These are phyloP conservation scores for Pollenia angustigena DNA, from an alignment of 2,888 invertebrate species.

Conservation along the genomic window DNA sequence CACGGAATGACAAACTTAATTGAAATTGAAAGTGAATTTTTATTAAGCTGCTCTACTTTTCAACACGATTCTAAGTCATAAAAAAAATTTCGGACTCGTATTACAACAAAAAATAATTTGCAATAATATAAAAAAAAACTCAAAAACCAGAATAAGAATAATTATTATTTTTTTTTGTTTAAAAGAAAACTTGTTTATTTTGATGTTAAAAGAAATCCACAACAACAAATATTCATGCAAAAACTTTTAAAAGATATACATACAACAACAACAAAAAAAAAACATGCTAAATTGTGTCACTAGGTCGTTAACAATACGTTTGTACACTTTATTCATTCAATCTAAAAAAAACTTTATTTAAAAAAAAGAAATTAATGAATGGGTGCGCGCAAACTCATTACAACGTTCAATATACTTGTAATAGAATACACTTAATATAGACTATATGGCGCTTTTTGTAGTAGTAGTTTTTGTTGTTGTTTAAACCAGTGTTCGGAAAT, in stretches of 20 bases:
- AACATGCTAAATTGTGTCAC: conserved; percentile 74
- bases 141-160: conserved; percentile 63
- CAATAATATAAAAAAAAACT: background rate
- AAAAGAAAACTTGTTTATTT: conserved; percentile 62
- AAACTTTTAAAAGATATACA: conserved; percentile 37
- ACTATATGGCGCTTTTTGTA: conserved; percentile 64
- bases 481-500: too few relatives aligned
- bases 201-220: conserved; percentile 1
- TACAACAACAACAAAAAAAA: conserved; percentile 42
- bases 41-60: background rate
- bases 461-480: too few relatives aligned
- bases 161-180: background rate
- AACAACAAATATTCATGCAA: conserved; percentile 65
- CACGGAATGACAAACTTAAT: too few relatives aligned
- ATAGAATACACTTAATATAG: conserved; percentile 49
- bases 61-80: background rate
- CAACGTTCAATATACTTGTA: conserved; percentile 7
- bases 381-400: conserved; percentile 66
- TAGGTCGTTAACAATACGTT: conserved; percentile 71
- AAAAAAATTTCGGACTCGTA: background rate
- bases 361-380: conserved; percentile 36
- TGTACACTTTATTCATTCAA: conserved; percentile 38
- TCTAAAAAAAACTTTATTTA: conserved; percentile 28
- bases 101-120: conserved; percentile 9
- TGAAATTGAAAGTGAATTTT: too few relatives aligned